phyloP scores from a whole-genome alignment of 2,888 invertebrate genomes.

The Aradus depressus region DNA sequence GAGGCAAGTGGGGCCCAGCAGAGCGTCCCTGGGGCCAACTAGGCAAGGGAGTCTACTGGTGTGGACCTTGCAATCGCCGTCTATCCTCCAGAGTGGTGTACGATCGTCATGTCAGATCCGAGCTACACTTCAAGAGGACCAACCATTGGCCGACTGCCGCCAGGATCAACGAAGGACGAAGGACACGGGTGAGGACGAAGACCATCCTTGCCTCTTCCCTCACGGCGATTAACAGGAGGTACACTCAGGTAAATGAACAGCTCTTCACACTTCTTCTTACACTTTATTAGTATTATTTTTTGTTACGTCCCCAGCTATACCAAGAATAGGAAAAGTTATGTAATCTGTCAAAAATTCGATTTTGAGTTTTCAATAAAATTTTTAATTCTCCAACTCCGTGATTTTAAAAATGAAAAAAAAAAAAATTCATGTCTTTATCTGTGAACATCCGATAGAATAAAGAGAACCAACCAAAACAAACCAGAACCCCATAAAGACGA shows the following conservation, averaged over 20 bases:
- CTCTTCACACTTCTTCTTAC: too few relatives aligned
- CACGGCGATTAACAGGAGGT: slow-evolving; percentile 4
- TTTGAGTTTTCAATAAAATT: too few relatives aligned
- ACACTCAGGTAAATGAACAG: slow-evolving; percentile 6
- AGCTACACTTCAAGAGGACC: slow-evolving; percentile 56
- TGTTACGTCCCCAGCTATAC: too few relatives aligned
- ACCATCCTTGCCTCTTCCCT: slow-evolving; percentile 1
- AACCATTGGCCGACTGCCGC: slow-evolving; percentile 51
- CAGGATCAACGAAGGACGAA: slow-evolving; percentile 8
- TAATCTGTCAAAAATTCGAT: too few relatives aligned
- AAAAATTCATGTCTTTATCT: too few relatives aligned
- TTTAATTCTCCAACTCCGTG: too few relatives aligned
- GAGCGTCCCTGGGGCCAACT: slow-evolving; percentile 21
- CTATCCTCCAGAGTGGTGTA: slow-evolving; percentile 62
- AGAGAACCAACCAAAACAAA: too few relatives aligned
- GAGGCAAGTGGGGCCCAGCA: slow-evolving; percentile 71
- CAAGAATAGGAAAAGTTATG: too few relatives aligned
- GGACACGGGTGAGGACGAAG: background rate
- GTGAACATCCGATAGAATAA: too few relatives aligned
- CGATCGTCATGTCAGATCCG: slow-evolving; percentile 56
- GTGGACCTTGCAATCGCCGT: slow-evolving; percentile 65
- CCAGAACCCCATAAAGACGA: too few relatives aligned
- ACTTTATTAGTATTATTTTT: too few relatives aligned
- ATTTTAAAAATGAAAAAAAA: too few relatives aligned
- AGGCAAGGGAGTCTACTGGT: slow-evolving; percentile 49